Base-by-base conservation (phyloP, 2,888 invertebrate genomes). In the Lycophotia porphyrea region DNA sequence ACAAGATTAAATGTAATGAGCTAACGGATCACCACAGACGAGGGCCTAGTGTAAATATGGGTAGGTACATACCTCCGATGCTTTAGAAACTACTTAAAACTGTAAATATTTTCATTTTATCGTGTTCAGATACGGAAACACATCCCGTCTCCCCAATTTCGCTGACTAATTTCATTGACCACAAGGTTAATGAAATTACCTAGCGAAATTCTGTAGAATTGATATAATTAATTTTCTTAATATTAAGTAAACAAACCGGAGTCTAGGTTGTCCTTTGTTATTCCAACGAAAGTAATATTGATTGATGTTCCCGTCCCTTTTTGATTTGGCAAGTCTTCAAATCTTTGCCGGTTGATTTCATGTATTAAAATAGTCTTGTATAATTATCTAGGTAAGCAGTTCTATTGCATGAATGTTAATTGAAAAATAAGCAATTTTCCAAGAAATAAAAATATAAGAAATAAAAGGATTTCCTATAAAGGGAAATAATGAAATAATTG, bases 201-300 rank as follows among this genome's bases (percentile, higher is more conserved):
- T n/a, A n/a, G n/a, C n/a, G n/a, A n/a, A n/a, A 31, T 24, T 34
- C 9, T n/a, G 34, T 5, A 36, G n/a, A 5, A n/a, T 21, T 4
- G 9, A 58, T 60, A 31, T 60, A 21, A 21, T 55, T 52, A 36
- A 21, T n/a, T 18, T 31, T 27, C n/a, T n/a, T 47, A 39, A 39
- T n/a, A 15, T 60, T 31, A 27, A 31, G 39, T 71, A 58, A 78
- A 49, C 44, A 58, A 55, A 55, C 9, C 5, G 15, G 52, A 8
- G 21, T 72, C 47, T 49, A 80, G 63, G 52, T 63, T 27, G 34
- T 8, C 24, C 34, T 42, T 49, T 58, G 52, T 78, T 36, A 13
- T 69, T 61, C 27, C 27, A 67, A 67, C n/a, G 44, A 61, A 67
- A 74, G 55, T 81, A 39, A 44, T 44, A 80, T 78, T 80, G 60